These are phyloP conservation scores for Chironomus tentans DNA, from an alignment of 2,888 invertebrate genomes.

Conservation along the genomic window DNA sequence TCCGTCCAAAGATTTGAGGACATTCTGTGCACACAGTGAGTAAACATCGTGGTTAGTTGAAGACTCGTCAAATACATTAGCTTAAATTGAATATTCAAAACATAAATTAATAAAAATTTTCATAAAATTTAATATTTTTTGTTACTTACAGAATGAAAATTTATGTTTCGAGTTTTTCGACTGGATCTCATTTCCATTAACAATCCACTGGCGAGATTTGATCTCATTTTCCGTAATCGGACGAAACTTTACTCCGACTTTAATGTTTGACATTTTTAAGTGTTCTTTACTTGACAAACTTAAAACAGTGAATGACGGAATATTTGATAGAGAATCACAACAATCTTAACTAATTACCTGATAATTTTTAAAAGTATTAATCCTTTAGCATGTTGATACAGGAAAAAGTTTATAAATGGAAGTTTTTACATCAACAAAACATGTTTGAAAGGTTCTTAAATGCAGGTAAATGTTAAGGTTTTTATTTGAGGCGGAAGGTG, in stretches of 20 bases:
- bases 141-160: neutral
- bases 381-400: too few species aligned
- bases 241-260: constrained; percentile 22
- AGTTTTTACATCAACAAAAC: too few species aligned
- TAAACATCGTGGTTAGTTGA: constrained; percentile 55
- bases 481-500: too few species aligned
- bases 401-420: too few species aligned
- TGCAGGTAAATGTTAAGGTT: too few species aligned
- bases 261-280: constrained; percentile 7
- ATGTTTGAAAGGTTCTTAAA: too few species aligned
- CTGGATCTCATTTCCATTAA: neutral
- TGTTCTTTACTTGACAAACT: neutral
- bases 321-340: too few species aligned
- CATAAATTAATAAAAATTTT: neutral
- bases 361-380: too few species aligned
- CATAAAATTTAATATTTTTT: neutral
- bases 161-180: neutral
- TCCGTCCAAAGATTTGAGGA: constrained; percentile 60
- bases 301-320: neutral
- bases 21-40: constrained; percentile 57
- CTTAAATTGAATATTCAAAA: constrained; percentile 40
- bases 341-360: too few species aligned
- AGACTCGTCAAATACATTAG: constrained; percentile 58
- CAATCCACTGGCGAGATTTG: neutral
- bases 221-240: neutral